These are phyloP conservation scores for Melanostoma mellinum DNA, from an alignment of 2,888 invertebrate genomes.

Conservation along the genomic window DNA sequence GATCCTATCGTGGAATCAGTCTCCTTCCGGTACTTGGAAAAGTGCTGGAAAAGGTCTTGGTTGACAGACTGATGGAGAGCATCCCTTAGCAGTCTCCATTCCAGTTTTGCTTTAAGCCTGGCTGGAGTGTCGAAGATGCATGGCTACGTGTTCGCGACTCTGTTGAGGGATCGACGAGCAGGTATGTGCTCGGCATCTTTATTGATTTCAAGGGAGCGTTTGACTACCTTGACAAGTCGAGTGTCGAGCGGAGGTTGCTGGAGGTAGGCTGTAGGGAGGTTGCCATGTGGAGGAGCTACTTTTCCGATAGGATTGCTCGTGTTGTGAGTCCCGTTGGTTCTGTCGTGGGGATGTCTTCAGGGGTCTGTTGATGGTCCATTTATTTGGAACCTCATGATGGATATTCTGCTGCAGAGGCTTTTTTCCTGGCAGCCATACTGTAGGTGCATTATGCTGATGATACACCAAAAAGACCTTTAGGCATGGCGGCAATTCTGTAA, in stretches of 20 bases:
- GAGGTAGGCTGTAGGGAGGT: conserved; percentile 41
- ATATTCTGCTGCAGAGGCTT: neutral
- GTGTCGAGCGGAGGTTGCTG: conserved; percentile 22
- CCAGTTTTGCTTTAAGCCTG: conserved; percentile 36
- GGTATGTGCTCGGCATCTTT: conserved; percentile 40
- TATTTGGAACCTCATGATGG: conserved; percentile 70
- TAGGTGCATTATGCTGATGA: conserved; percentile 35
- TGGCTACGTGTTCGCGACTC: conserved; percentile 22
- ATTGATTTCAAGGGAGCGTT: conserved; percentile 48
- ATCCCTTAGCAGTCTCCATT: neutral
- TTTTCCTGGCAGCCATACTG: neutral
- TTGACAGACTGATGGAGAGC: conserved; percentile 20
- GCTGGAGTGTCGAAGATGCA: conserved; percentile 33
- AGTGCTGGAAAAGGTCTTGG: conserved; percentile 55
- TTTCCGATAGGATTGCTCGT: conserved; percentile 25
- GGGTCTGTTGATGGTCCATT: conserved; percentile 65
- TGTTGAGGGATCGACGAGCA: neutral
- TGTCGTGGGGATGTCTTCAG: conserved; percentile 52
- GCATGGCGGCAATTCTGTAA: too few relatives aligned
- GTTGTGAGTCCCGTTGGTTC: neutral
- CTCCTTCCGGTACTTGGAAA: conserved; percentile 68
- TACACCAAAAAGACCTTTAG: too few relatives aligned
- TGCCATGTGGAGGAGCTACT: neutral
- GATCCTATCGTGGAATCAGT: conserved; percentile 33
- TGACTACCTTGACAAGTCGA: conserved; percentile 62